Evolutionary conservation across 1,140 invertebrate species (phyloP), one percentile per base, ranked within the genome.

Genomic region (Cydia amplana): DNA sequence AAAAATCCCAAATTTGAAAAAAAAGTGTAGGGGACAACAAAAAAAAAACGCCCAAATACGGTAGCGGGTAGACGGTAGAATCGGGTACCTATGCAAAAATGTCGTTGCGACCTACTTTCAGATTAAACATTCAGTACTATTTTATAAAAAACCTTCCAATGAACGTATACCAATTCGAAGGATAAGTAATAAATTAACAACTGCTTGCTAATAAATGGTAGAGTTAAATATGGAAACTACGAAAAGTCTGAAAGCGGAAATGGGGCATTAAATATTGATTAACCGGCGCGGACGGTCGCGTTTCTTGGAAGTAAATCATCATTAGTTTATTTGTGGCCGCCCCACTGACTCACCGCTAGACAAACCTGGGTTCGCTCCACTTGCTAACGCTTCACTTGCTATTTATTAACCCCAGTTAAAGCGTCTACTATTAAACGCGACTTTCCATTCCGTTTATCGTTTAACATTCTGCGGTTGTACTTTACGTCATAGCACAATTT

Each of bases 181-280:
- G 55, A 20, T 23, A 14, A 64, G 63, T 2, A 64, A 64, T 28
- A 12, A 25, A 25, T 64, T 64, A 25, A 64, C 12, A 28, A 64
- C 10, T 28, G 18, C 12, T 64, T 64, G 63, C 63, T 28, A 28
- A 64, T 64, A 64, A n/a, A 20, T 14, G 23, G 25, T 43, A 16
- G 2, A 16, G 7, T 40, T 40, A 43, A 25, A 1, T 43, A 46
- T 46, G 43, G 43, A 46, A 46, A 46, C 2, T 46, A 46, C 7
- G 76, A 55, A 36, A 72, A 75, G 77, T 77, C 63, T 75, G 64
- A 74, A 74, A 79, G 43, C 51, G 78, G 78, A 84, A 82, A 80
- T 79, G 51, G 77, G 70, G 75, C 76, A 79, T 82, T 82, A 79
- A 82, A 78, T 80, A 79, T 82, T 79, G 75, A 84, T 82, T 81